phyloP scores from a whole-genome alignment of 2,888 invertebrate species.

The Orthosia incerta region DNA sequence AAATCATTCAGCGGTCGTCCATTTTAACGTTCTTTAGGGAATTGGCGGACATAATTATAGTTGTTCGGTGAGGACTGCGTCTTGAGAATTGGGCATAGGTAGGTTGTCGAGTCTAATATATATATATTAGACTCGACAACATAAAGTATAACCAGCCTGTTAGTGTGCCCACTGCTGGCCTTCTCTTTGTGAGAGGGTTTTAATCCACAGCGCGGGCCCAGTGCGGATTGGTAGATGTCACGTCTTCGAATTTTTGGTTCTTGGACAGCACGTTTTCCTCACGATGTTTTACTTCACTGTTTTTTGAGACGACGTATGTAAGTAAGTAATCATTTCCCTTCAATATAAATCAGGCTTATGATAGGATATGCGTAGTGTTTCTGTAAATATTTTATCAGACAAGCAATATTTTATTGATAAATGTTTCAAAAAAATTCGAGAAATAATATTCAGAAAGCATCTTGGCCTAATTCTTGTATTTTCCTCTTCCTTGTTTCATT shows the following conservation, averaged over 20 bases:
- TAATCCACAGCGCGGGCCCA: too few relatives aligned
- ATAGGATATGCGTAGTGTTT: background rate
- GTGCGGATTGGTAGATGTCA: too few relatives aligned
- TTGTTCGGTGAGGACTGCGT: background rate
- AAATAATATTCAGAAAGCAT: constrained; percentile 24
- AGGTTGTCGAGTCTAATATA: too few relatives aligned
- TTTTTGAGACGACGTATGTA: background rate
- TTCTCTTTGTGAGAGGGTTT: too few relatives aligned
- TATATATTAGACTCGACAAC: too few relatives aligned
- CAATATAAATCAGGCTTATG: background rate
- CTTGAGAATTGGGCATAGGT: background rate
- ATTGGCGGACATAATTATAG: constrained; percentile 10
- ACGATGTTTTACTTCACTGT: too few relatives aligned
- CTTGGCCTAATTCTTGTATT: constrained; percentile 25
- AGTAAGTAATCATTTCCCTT: background rate
- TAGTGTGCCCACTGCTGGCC: too few relatives aligned
- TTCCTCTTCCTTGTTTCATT: constrained; percentile 38
- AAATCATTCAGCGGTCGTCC: constrained; percentile 35
- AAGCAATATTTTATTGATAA: constrained; percentile 21
- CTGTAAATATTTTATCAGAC: constrained; percentile 3
- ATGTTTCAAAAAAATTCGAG: constrained; percentile 23
- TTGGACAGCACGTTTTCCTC: too few relatives aligned
- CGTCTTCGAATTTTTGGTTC: too few relatives aligned
- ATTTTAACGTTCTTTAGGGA: constrained; percentile 16
- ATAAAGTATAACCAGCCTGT: too few relatives aligned